Conservation (phyloP, 2,888 invertebrate species). For the Pegoplata infirma region DNA sequence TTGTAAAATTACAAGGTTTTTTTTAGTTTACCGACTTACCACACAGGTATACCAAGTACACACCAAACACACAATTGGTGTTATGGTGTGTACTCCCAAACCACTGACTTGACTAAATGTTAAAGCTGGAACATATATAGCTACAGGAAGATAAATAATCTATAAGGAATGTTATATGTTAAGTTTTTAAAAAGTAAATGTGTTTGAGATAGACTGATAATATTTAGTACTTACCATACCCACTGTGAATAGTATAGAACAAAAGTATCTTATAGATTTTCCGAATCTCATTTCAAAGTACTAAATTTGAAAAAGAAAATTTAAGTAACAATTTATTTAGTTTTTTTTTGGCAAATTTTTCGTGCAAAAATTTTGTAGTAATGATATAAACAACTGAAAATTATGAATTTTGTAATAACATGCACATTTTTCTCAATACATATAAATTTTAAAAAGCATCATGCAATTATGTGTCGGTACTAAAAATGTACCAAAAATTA, state of each 20-base stretch:
- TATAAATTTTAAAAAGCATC: too few species aligned
- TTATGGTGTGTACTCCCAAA: conserved; percentile 87
- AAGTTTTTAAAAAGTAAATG: neutral
- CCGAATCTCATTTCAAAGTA: conserved; percentile 86
- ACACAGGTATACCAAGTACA: conserved; percentile 93
- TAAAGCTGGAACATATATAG: conserved; percentile 85
- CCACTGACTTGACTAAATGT: conserved; percentile 86
- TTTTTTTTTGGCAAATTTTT: neutral
- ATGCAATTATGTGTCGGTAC: too few species aligned
- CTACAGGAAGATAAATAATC: conserved; percentile 75
- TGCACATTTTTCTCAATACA: too few species aligned
- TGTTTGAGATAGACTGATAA: too few species aligned
- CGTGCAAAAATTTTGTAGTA: neutral
- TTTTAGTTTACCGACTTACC: conserved; percentile 82
- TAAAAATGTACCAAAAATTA: too few species aligned
- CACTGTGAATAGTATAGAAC: conserved; percentile 84
- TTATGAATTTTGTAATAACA: too few species aligned
- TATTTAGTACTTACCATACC: conserved; percentile 82
- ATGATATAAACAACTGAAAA: too few species aligned
- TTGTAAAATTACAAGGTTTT: neutral
- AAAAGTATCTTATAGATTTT: conserved; percentile 84
- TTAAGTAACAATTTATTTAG: neutral
- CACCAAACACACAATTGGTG: conserved; percentile 87
- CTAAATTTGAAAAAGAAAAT: conserved; percentile 72
- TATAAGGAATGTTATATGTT: conserved; percentile 47